Percentiles rank a stretch among this genome's conserved stretches.
These are phyloP conservation scores for Amphiprion percula DNA, from an alignment of 2,113 vertebrate species.

Conservation along the genomic window DNA sequence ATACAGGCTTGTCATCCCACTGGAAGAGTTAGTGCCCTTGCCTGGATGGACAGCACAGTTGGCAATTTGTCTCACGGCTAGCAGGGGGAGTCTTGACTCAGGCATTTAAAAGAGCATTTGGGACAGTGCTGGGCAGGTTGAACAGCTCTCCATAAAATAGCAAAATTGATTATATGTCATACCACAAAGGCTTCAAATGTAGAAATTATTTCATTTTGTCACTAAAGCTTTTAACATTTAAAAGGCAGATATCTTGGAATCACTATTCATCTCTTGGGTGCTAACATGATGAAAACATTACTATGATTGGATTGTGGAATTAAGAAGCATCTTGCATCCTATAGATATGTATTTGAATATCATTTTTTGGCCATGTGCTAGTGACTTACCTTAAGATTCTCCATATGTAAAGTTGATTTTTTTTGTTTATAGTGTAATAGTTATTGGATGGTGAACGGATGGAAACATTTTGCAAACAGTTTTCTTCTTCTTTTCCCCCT, in stretches of 20 bases:
- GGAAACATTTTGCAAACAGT: not conserved
- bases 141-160: conserved; percentile 22
- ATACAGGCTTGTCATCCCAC: conserved; percentile 32
- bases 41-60: conserved; percentile 31
- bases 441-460: not conserved
- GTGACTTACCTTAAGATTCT: not conserved
- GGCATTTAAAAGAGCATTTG: conserved; percentile 54
- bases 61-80: conserved; percentile 33
- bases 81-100: conserved; percentile 4
- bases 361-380: no score
- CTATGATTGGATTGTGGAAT: no score
- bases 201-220: conserved; percentile 21
- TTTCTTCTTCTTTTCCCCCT: not conserved
- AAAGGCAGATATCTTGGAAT: no score
- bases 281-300: no score
- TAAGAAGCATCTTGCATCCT: not conserved
- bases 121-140: conserved; percentile 1
- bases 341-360: no score
- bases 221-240: no score
- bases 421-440: not conserved
- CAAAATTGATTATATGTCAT: conserved; percentile 36
- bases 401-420: not conserved
- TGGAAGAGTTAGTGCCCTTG: conserved; percentile 41
- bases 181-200: conserved; percentile 4
- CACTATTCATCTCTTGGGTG: no score